Base-by-base conservation (phyloP, 2,888 invertebrate species). In the Heliothis peltigera region DNA sequence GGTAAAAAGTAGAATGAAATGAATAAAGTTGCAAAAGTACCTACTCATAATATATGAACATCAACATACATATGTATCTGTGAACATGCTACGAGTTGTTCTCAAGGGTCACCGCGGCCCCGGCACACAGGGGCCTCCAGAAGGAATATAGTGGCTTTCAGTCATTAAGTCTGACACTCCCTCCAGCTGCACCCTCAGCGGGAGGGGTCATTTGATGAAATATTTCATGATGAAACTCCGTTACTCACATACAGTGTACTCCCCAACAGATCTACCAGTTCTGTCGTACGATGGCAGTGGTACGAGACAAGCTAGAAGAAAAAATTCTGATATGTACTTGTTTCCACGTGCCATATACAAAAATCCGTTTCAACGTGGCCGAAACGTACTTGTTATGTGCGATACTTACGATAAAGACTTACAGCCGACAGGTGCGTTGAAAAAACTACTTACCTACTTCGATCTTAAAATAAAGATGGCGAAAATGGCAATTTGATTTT, bases 221-320 rank as follows among this genome's bases (percentile, higher is more conserved):
- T n/a, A 25, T 25, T 25, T 25, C 25, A 25, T 25, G 25, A 25
- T 3, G 6, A 25, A 25, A 25, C 25, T 4, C 25, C 6, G 6
- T 25, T 25, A 25, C 25, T 25, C 6, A 25, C 25, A 25, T 25
- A 1, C 1, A 7, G 17, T 28, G 86, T 10, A 44, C 42, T 72
- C 79, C 62, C 47, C 70, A 91, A 4, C 89, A 98, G 98, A 98
- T 82, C 92, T 98, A 64, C 98, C 99, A 1, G 93, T 97, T 55
- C 98, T 98, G 98, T 98, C 98, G 85, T 99, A 97, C 89, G 98
- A 99, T 89, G 99, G 99, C 69, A 98, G 98, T 88, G 98, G 98
- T 0, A 98, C 98, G 1, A 97, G 97, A 62, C 98, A 98, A 90
- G 97, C 98, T 0, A 96, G 97, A 77, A 98, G 98, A 1, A 96